Base-by-base conservation (phyloP, 2,113 vertebrate genomes). In the Pycnonotus jocosus region DNA sequence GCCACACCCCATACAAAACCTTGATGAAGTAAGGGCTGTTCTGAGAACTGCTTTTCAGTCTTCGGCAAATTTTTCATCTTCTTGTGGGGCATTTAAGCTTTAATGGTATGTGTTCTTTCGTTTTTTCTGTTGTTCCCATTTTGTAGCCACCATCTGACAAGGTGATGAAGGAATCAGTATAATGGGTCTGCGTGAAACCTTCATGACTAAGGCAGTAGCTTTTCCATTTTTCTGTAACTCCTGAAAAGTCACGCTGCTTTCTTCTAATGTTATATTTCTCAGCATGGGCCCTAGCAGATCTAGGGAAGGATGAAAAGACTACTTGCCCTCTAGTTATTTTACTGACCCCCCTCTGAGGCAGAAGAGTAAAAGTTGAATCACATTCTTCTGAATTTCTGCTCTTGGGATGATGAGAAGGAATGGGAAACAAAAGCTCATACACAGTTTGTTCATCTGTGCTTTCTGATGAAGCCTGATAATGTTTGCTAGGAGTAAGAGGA, bases 81-180 rank as follows among this genome's bases (percentile, higher is more conserved):
- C 21, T 21, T 0, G 2, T n/a, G 9, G 38, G 8, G 6, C 30
- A 22, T 51, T 65, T 72, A 53, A 51, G 33, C 6, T 60, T 70
- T 45, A 80, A 60, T 25, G 7, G 4, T n/a, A 12, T 58, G 8
- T 0, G 1, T 58, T 82, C 2, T 47, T 61, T 51, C 31, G 12
- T 18, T 58, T 66, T n/a, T 35, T 22, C 9, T 28, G 2, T 48
- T 57, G 4, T 50, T 6, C 5, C 61, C 3, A 3, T 81, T 76
- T 44, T 23, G 7, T 77, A 91, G 37, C 47, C 8, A 5, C 15
- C 5, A 7, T 58, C 42, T 66, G 37, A 57, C 14, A 51, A 24
- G 31, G 11, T 47, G 21, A 15, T 74, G 31, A 42, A 70, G 45
- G 38, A 71, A 85, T 62, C 12, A 40, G 3, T 53, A 20, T 53